Evolutionary conservation across 1,140 invertebrate species (phyloP).

Genomic region (Drosophila pruinosa): DNA sequence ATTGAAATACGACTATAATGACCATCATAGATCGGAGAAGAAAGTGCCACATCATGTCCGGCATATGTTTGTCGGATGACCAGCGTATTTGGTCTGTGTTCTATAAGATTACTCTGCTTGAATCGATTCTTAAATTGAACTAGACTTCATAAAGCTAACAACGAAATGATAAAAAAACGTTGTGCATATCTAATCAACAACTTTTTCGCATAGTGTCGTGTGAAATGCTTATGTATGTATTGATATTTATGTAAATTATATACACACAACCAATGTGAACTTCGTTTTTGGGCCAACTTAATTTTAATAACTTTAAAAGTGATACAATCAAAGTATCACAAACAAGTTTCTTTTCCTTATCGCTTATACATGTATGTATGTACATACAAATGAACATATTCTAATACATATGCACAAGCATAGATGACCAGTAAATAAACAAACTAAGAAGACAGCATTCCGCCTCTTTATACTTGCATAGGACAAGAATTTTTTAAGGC

Average conservation of each 20-base stretch:
- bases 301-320: constrained; percentile 55
- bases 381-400: constrained; percentile 3
- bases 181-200: background rate
- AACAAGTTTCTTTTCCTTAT: constrained; percentile 48
- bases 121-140: background rate
- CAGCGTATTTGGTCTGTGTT: background rate
- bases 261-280: background rate
- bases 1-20: background rate
- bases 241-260: background rate
- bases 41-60: constrained; percentile 38
- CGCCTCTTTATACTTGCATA: too few relatives aligned
- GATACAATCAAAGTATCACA: constrained; percentile 45
- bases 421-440: background rate
- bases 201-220: too few relatives aligned
- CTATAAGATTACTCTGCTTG: background rate
- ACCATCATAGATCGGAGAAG: background rate
- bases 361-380: constrained; percentile 6
- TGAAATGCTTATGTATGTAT: background rate
- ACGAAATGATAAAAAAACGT: background rate
- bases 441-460: too few relatives aligned
- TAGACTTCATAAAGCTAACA: background rate
- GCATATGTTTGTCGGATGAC: constrained; percentile 1
- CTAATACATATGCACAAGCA: background rate
- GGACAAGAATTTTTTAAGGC: too few relatives aligned
- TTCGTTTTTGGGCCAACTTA: constrained; percentile 23